Evolutionary conservation across 53 echinoderm and acorn worm species (phyloP).

Genomic region (Echinometra lucunter): DNA sequence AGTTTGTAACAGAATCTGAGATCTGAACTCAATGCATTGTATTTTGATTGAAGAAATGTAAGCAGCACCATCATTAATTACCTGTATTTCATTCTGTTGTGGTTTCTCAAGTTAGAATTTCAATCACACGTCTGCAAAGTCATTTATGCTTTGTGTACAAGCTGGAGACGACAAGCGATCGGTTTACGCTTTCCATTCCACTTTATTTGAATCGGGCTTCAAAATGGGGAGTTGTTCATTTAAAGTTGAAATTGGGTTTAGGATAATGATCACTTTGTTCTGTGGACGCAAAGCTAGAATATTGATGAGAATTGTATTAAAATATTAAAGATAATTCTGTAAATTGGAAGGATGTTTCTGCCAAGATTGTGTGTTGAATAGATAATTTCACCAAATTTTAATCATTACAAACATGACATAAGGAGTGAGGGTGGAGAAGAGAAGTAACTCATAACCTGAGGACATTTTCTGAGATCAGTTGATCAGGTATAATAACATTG

Average conservation of each 20-base stretch:
- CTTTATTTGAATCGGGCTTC: background rate
- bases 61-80: slow-evolving; percentile 50
- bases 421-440: too few species aligned
- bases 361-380: too few species aligned
- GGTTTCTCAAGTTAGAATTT: background rate
- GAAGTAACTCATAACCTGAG: too few species aligned
- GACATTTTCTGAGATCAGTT: too few species aligned
- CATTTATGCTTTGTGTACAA: background rate
- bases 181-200: slow-evolving; percentile 32
- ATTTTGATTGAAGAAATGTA: slow-evolving; percentile 36
- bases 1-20: background rate
- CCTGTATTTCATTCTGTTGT: slow-evolving; percentile 36
- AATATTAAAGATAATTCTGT: too few species aligned
- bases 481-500: too few species aligned
- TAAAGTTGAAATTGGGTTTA: slow-evolving; percentile 18
- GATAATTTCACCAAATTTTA: too few species aligned
- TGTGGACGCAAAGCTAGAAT: too few species aligned
- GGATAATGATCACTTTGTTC: too few species aligned
- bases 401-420: too few species aligned
- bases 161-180: slow-evolving; percentile 29
- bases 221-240: background rate
- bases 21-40: slow-evolving; percentile 26
- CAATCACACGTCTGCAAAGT: background rate
- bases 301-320: too few species aligned
- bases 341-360: too few species aligned